Evolutionary conservation across 1,140 invertebrate genomes (phyloP).

Genomic region (Bombus waltoni): DNA sequence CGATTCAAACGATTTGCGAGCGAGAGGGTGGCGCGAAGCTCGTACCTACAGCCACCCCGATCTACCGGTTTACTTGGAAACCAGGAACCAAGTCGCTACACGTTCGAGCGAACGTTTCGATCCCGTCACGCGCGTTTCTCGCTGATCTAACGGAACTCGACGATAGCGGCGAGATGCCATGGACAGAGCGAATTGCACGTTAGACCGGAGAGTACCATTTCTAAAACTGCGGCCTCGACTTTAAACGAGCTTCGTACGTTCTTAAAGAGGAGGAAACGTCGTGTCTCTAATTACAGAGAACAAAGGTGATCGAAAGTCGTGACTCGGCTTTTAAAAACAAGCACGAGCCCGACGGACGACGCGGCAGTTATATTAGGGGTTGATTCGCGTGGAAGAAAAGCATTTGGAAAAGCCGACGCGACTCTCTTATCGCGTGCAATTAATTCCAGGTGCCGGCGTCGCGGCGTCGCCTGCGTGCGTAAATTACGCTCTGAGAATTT

Average conservation of each 20-base stretch:
- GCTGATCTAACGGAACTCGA: slow-evolving; percentile 37
- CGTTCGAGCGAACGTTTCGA: slow-evolving; percentile 8
- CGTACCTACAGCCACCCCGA: neutral
- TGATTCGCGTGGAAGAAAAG: slow-evolving; percentile 26
- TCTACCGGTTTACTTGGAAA: neutral
- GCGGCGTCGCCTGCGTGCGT: neutral
- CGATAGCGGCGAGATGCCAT: neutral
- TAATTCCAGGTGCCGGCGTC: neutral
- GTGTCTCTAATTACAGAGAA: neutral
- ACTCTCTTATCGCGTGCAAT: slow-evolving; percentile 24
- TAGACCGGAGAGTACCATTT: neutral
- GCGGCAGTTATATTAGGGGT: neutral
- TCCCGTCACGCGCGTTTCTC: neutral
- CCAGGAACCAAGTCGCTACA: slow-evolving; percentile 12
- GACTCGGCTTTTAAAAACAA: neutral
- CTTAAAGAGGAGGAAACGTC: neutral
- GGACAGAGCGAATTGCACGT: slow-evolving; percentile 5
- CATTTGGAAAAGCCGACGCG: slow-evolving; percentile 5
- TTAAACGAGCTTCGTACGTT: neutral
- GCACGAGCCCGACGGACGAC: neutral
- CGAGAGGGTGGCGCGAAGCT: neutral
- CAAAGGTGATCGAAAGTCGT: neutral
- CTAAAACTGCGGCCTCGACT: too few relatives aligned
- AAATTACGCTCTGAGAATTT: neutral
- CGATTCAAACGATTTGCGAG: slow-evolving; percentile 22